These are phyloP conservation scores for Willisornis vidua DNA, from an alignment of 2,113 vertebrate species.

Conservation along the genomic window DNA sequence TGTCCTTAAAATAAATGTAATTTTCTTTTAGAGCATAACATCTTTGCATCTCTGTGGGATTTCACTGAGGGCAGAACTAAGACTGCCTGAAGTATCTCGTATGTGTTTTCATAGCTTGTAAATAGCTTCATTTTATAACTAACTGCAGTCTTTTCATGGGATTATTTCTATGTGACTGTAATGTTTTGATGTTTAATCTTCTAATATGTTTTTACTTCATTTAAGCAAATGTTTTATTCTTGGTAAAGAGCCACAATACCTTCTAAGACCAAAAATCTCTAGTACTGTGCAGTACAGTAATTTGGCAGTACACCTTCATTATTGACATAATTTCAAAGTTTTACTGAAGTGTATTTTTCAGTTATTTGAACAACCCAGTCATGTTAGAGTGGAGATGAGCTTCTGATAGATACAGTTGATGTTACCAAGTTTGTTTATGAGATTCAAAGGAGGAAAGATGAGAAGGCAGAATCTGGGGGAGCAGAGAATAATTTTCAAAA, in stretches of 20 bases:
- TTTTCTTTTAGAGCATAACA: background rate
- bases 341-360: background rate
- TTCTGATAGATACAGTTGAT: background rate
- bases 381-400: background rate
- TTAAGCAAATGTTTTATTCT: background rate
- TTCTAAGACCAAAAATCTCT: background rate
- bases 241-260: background rate
- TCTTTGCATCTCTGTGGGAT: background rate
- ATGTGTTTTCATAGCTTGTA: background rate
- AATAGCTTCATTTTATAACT: background rate
- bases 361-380: background rate
- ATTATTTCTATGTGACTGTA: background rate
- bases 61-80: background rate
- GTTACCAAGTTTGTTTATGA: background rate
- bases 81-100: background rate
- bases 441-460: background rate
- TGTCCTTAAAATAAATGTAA: background rate
- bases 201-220: background rate
- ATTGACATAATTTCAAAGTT: background rate
- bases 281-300: background rate
- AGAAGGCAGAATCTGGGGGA: background rate
- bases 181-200: background rate
- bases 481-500: background rate
- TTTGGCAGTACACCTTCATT: background rate
- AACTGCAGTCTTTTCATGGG: background rate